Conservation (phyloP, 2,113 vertebrate genomes). For the Felis chaus region DNA sequence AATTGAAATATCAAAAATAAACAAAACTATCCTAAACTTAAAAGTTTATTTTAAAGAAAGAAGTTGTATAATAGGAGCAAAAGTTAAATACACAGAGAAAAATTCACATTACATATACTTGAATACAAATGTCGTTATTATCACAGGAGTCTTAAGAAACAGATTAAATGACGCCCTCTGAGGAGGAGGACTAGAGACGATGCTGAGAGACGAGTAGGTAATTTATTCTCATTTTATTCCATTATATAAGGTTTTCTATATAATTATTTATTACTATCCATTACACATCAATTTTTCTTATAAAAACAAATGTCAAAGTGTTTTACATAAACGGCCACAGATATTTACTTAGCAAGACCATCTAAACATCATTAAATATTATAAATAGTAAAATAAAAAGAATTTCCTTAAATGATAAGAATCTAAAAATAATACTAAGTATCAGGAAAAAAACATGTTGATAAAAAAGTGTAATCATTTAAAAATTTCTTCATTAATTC, state of each 20-base stretch:
- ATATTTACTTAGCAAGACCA: background rate
- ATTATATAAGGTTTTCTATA: background rate
- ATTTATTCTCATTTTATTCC: background rate
- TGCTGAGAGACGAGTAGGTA: background rate
- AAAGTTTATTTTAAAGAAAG: background rate
- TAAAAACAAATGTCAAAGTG: background rate
- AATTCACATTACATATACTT: too few species aligned
- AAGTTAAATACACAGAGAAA: background rate
- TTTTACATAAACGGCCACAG: background rate
- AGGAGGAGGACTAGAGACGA: background rate
- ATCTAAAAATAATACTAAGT: background rate
- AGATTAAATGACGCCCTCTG: background rate
- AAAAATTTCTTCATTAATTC: background rate
- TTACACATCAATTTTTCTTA: background rate
- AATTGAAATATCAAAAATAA: background rate
- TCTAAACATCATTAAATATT: background rate
- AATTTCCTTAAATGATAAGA: background rate
- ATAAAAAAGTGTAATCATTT: background rate
- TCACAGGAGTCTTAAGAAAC: background rate
- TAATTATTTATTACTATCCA: background rate
- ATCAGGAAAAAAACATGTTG: background rate
- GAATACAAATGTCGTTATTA: background rate
- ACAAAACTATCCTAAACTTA: background rate
- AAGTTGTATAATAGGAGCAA: background rate
- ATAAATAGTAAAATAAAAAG: background rate